Evolutionary conservation across 1,140 invertebrate genomes (phyloP).

Genomic region (Drosophila mojavensis): DNA sequence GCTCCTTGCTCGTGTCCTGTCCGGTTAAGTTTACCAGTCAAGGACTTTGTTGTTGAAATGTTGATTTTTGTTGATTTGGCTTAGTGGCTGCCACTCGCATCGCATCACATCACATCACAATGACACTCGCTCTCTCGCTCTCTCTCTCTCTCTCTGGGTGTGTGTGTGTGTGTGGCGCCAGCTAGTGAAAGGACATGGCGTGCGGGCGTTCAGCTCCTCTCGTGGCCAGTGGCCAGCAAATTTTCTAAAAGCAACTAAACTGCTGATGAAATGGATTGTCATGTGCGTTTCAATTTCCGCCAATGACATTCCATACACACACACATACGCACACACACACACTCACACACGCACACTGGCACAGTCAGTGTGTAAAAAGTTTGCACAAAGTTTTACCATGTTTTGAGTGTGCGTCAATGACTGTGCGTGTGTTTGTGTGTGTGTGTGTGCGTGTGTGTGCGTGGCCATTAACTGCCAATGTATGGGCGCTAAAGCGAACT

Average conservation of each 20-base stretch:
- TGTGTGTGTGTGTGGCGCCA: conserved; percentile 38
- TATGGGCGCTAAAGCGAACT: conserved; percentile 54
- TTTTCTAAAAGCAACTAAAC: conserved; percentile 79
- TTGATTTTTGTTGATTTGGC: conserved; percentile 82
- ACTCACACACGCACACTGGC: neutral
- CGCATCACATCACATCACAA: conserved; percentile 51
- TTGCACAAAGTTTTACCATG: conserved; percentile 70
- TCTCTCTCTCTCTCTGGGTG: neutral
- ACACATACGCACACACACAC: conserved; percentile 14
- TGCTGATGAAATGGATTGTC: conserved; percentile 84
- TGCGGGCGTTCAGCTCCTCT: conserved; percentile 8
- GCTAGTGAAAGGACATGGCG: conserved; percentile 23
- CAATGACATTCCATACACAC: conserved; percentile 70
- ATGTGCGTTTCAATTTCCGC: conserved; percentile 84
- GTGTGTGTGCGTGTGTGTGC: conserved; percentile 4
- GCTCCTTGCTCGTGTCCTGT: conserved; percentile 34
- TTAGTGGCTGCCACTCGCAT: conserved; percentile 79
- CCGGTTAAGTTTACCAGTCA: conserved; percentile 80
- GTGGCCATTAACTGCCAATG: conserved; percentile 68
- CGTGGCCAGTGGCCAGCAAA: conserved; percentile 46
- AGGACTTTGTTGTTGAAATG: conserved; percentile 82
- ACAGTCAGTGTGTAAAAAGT: conserved; percentile 61
- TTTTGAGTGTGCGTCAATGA: conserved; percentile 38
- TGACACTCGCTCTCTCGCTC: neutral
- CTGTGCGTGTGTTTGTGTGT: conserved; percentile 13